Percentiles rank a stretch among this genome's conserved stretches.
These are phyloP conservation scores for Candidula unifasciata DNA, from an alignment of 2,888 invertebrate genomes.

Conservation along the genomic window DNA sequence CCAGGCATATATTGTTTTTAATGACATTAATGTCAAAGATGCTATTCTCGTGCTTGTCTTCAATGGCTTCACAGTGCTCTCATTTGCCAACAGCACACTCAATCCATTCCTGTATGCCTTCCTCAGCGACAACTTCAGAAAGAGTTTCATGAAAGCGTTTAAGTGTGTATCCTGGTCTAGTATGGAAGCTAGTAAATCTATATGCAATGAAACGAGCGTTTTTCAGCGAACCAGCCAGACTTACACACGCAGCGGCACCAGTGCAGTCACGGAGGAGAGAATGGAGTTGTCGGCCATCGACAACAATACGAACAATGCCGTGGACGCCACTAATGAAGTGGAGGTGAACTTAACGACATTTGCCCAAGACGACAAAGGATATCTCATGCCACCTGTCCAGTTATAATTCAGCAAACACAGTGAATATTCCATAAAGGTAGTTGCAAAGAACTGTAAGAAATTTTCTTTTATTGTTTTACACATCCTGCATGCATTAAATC, in stretches of 20 bases:
- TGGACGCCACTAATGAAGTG: neutral
- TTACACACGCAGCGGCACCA: constrained; percentile 48
- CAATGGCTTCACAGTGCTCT: constrained; percentile 73
- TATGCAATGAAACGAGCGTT: constrained; percentile 65
- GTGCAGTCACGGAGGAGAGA: constrained; percentile 54
- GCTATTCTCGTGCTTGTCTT: constrained; percentile 67
- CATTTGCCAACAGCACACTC: constrained; percentile 76
- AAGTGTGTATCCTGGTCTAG: constrained; percentile 70
- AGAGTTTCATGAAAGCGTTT: constrained; percentile 76
- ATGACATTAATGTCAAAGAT: neutral
- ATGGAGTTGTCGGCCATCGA: constrained; percentile 57
- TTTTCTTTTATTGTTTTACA: too few species aligned
- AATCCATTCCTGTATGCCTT: constrained; percentile 77
- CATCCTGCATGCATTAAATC: too few species aligned
- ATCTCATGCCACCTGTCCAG: constrained; percentile 49
- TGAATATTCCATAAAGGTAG: too few species aligned
- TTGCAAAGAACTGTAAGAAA: too few species aligned
- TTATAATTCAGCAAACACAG: constrained; percentile 16
- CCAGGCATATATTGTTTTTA: constrained; percentile 70
- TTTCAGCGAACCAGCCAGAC: constrained; percentile 63
- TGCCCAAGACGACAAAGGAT: constrained; percentile 51
- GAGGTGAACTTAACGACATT: constrained; percentile 3
- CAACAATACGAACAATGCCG: neutral
- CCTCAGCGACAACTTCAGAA: constrained; percentile 76
- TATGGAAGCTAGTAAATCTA: constrained; percentile 64